Evolutionary conservation across 2,797 vertebrate species (phyloP).

Genomic region (Falco cherrug): DNA sequence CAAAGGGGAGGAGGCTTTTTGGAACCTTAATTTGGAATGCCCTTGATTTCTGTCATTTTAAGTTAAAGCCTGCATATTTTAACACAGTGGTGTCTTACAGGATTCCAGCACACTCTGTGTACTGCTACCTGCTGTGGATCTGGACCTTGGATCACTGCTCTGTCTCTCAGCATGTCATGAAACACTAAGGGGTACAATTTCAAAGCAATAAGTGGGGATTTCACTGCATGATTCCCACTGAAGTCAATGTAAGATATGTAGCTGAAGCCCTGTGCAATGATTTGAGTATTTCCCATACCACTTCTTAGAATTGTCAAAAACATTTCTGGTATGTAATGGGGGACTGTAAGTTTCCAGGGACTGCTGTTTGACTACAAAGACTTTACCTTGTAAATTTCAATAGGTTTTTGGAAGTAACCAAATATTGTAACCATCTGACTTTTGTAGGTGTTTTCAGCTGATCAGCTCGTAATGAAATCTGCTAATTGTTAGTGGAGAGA

Average conservation of each 20-base stretch:
- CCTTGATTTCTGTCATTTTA: slow-evolving; percentile 64
- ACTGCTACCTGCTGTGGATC: slow-evolving; percentile 43
- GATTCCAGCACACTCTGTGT: neutral
- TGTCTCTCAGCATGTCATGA: slow-evolving; percentile 49
- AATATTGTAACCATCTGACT: neutral
- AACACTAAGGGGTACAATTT: slow-evolving; percentile 50
- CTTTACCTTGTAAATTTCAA: neutral
- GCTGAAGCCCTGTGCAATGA: slow-evolving; percentile 12
- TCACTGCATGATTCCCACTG: slow-evolving; percentile 5
- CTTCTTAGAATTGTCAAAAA: slow-evolving; percentile 19
- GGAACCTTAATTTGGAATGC: slow-evolving; percentile 46
- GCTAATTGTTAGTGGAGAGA: neutral
- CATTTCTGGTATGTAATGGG: neutral
- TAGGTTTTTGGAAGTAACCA: neutral
- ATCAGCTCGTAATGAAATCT: neutral
- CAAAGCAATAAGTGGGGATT: slow-evolving; percentile 24
- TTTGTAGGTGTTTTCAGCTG: neutral
- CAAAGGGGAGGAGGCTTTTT: neutral
- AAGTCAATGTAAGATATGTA: slow-evolving; percentile 6
- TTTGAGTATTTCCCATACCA: slow-evolving; percentile 33
- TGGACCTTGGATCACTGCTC: slow-evolving; percentile 52
- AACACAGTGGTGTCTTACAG: slow-evolving; percentile 35
- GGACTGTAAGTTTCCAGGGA: neutral
- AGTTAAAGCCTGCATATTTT: slow-evolving; percentile 59
- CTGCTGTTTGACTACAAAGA: neutral